A percentile compares a stretch with the other conserved stretches of the same genome.
These are phyloP conservation scores for Manduca sexta DNA, from an alignment of 1,140 invertebrate species.

Conservation along the genomic window DNA sequence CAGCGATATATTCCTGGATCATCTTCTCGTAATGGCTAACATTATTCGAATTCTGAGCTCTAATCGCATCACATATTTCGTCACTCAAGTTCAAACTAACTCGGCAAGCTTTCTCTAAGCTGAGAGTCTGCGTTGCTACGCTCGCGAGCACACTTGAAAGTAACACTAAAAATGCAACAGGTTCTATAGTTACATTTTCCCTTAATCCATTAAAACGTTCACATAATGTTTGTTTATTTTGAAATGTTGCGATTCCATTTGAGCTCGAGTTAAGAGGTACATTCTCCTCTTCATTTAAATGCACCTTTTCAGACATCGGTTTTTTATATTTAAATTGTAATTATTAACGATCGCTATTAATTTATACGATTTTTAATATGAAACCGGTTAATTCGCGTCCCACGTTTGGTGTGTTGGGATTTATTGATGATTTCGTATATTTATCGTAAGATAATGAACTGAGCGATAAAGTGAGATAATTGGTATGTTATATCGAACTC, in stretches of 20 bases:
- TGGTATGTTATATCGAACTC: too few relatives aligned
- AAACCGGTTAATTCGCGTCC: too few relatives aligned
- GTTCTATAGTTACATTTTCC: conserved; percentile 1
- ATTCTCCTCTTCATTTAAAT: too few relatives aligned
- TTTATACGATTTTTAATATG: too few relatives aligned
- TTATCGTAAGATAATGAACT: background rate
- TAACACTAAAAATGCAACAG: background rate
- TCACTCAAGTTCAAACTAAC: conserved; percentile 79
- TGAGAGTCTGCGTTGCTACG: conserved; percentile 82
- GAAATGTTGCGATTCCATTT: background rate
- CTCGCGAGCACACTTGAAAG: conserved; percentile 2
- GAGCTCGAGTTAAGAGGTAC: too few relatives aligned
- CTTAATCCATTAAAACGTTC: background rate
- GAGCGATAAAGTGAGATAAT: background rate
- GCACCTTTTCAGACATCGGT: too few relatives aligned
- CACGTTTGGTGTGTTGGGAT: background rate
- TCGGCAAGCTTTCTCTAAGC: conserved; percentile 83
- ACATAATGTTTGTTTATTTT: background rate
- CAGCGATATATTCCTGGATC: background rate
- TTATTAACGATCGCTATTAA: too few relatives aligned
- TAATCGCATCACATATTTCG: conserved; percentile 77
- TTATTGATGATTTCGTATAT: background rate
- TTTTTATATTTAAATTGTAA: too few relatives aligned
- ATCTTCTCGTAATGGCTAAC: background rate
- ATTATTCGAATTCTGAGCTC: background rate